These are phyloP conservation scores for Ennomos quercinarius DNA, from an alignment of 2,888 invertebrate genomes.

Conservation along the genomic window DNA sequence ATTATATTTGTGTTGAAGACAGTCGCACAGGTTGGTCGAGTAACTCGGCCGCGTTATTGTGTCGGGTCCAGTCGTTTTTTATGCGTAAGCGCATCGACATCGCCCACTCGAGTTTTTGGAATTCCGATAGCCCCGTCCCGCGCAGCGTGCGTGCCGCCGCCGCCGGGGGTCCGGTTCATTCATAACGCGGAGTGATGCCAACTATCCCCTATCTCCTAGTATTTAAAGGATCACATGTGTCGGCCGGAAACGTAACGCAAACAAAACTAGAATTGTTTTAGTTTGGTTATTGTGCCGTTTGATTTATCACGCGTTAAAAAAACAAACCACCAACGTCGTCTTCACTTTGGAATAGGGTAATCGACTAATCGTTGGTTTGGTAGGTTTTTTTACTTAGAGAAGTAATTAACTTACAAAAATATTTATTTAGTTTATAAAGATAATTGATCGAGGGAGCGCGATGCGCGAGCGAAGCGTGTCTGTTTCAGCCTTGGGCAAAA, in stretches of 20 bases:
- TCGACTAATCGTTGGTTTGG: neutral
- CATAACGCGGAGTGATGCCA: constrained; percentile 76
- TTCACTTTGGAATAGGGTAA: constrained; percentile 41
- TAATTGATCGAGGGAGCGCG: no score
- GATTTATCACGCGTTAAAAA: constrained; percentile 55
- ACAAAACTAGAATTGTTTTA: constrained; percentile 72
- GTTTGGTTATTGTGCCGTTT: constrained; percentile 56
- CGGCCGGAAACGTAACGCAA: constrained; percentile 71
- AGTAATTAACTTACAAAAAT: no score
- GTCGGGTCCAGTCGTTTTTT: constrained; percentile 71
- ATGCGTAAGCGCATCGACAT: constrained; percentile 63
- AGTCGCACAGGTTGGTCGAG: constrained; percentile 41
- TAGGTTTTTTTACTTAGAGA: no score
- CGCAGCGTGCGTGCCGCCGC: constrained; percentile 37
- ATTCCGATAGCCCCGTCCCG: constrained; percentile 61
- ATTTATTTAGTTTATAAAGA: no score
- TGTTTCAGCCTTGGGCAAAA: no score
- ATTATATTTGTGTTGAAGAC: constrained; percentile 43
- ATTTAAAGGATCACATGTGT: constrained; percentile 62
- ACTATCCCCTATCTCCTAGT: constrained; percentile 40
- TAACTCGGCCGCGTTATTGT: constrained; percentile 56
- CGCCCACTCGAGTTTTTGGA: constrained; percentile 82
- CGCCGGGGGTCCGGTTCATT: constrained; percentile 76
- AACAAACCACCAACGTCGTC: constrained; percentile 68
- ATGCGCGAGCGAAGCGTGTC: no score